Conservation (phyloP, 2,888 invertebrate species). For the Microchrysa polita region DNA sequence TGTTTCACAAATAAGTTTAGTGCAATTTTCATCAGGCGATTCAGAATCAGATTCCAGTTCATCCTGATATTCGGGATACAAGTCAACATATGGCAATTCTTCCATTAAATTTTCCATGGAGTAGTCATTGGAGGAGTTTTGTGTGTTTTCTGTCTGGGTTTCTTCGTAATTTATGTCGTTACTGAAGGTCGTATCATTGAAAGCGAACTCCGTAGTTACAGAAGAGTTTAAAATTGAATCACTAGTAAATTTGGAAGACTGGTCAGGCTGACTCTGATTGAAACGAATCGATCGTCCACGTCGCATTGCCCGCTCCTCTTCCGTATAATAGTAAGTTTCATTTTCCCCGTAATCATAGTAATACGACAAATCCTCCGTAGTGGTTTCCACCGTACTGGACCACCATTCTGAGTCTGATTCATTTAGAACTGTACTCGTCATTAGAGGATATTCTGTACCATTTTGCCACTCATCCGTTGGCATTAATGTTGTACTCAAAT, state of each 20-base stretch:
- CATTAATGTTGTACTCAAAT: slow-evolving; percentile 59
- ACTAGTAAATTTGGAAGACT: background rate
- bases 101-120: background rate
- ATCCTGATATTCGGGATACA: slow-evolving; percentile 9
- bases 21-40: slow-evolving; percentile 15
- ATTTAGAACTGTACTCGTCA: slow-evolving; percentile 39
- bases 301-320: slow-evolving; percentile 25
- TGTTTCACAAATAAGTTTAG: slow-evolving; percentile 24
- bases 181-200: background rate
- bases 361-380: slow-evolving; percentile 19
- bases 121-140: background rate
- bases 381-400: slow-evolving; percentile 25
- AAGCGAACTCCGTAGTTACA: background rate
- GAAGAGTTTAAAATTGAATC: background rate
- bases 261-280: background rate
- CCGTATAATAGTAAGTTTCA: slow-evolving; percentile 36
- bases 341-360: slow-evolving; percentile 38
- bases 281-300: background rate
- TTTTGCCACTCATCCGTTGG: slow-evolving; percentile 50
- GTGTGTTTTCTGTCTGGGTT: background rate
- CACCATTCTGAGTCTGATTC: slow-evolving; percentile 20
- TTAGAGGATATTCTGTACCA: slow-evolving; percentile 29
- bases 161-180: background rate
- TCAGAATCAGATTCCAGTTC: background rate
- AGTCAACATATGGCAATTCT: background rate